Evolutionary conservation across 2,888 invertebrate species (phyloP), one percentile per base, ranked within the genome.

Genomic region (Heteromurus nitidus): DNA sequence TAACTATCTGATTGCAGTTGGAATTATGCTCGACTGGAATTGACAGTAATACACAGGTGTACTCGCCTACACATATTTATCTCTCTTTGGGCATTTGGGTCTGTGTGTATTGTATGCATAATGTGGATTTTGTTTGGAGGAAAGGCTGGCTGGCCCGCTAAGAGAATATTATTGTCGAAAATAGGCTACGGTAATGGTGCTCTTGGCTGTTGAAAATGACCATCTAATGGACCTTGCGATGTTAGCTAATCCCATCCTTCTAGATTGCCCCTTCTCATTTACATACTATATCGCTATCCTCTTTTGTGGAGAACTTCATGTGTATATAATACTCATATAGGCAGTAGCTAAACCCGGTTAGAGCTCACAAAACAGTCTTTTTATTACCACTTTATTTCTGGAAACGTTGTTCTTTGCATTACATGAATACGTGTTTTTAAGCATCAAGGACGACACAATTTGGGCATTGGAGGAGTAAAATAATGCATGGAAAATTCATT

Each of bases 171-270:
- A 69, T 50, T 70, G 30, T 18, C 47, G 42, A 47, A 47, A 72
- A 60, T 72, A 60, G 26, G 36, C 47, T 72, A 44, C 26, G 60
- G 60, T n/a, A 72, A 62, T 62, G 28, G 47, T 62, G 31, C 70
- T 70, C 58, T 58, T 58, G 70, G 72, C 60, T 72, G 47, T 72
- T 60, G 72, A 72, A 72, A 72, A 72, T 47, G 72, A 62, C 62
- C 72, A 28, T 72, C 62, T 72, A 70, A 72, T 72, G 62, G 72
- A 28, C 31, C 62, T 72, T 60, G 53, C 47, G 13, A 31, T 30
- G 22, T 36, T 28, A 72, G 44, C 44, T 72, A 72, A 72, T 72
- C 72, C 47, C 60, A 30, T 72, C 42, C 62, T 72, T n/a, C 55
- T 58, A 26, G 24, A 60, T 26, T 47, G 22, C 72, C 62, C 72